Percentiles rank a stretch among this genome's conserved stretches.
phyloP scores from a whole-genome alignment of 92 coral and sea anemone genomes.

The Paragorgia papillata region DNA sequence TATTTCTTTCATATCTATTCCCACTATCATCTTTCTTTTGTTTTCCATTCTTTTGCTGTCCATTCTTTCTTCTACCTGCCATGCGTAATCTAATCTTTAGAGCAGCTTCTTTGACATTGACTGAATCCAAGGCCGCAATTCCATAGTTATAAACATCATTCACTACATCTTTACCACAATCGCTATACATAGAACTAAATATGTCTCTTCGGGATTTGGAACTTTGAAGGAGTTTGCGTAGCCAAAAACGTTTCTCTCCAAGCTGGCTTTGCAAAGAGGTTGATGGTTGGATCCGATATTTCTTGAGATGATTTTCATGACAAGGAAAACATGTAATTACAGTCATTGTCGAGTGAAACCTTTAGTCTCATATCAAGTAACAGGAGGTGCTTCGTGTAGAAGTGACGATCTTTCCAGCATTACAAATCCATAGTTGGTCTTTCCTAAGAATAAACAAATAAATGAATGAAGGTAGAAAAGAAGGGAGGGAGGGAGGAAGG shows the following conservation, averaged over 20 bases:
- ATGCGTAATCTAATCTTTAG: slow-evolving; percentile 9
- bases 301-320: not conserved
- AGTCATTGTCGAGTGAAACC: not conserved
- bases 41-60: slow-evolving; percentile 52
- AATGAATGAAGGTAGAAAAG: too few species aligned
- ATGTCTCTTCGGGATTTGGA: not conserved
- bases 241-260: not conserved
- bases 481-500: too few species aligned
- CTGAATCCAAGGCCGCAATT: not conserved
- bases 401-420: not conserved
- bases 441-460: too few species aligned
- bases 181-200: not conserved
- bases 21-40: slow-evolving; percentile 48
- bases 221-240: not conserved
- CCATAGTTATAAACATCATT: not conserved
- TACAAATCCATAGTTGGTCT: not conserved
- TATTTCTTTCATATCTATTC: slow-evolving; percentile 46
- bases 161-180: not conserved
- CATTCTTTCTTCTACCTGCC: slow-evolving; percentile 69
- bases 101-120: not conserved
- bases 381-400: not conserved
- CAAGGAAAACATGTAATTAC: not conserved
- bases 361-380: not conserved
- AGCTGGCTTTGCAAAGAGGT: not conserved
- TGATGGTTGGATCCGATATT: not conserved